Evolutionary conservation across 2,888 invertebrate species (phyloP).

Genomic region (Plagodis dolabraria): DNA sequence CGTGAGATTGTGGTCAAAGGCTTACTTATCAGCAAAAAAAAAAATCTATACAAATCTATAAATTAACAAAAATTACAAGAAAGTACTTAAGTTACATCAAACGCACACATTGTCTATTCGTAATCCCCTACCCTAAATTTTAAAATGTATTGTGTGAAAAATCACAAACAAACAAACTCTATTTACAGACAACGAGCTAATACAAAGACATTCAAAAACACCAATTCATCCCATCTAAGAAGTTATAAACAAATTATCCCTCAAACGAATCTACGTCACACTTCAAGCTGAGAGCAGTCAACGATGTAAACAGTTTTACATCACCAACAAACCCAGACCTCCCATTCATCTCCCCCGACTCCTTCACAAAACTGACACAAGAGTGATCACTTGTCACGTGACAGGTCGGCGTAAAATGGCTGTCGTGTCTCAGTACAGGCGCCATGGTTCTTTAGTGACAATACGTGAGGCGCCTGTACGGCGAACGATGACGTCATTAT

Average conservation of each 20-base stretch:
- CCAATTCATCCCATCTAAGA: not conserved
- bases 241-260: slow-evolving; percentile 29
- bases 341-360: not conserved
- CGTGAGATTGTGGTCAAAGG: too few relatives aligned
- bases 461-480: slow-evolving; percentile 61
- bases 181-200: not conserved
- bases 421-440: slow-evolving; percentile 11
- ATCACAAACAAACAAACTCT: too few relatives aligned
- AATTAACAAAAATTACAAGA: too few relatives aligned
- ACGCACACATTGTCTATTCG: too few relatives aligned
- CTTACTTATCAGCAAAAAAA: too few relatives aligned
- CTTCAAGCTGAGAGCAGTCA: slow-evolving; percentile 44
- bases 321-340: slow-evolving; percentile 34
- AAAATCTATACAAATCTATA: too few relatives aligned
- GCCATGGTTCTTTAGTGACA: slow-evolving; percentile 41
- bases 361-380: not conserved
- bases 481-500: slow-evolving; percentile 49
- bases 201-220: slow-evolving; percentile 3
- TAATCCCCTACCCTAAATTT: too few relatives aligned
- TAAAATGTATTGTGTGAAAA: too few relatives aligned
- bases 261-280: slow-evolving; percentile 39
- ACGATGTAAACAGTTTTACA: slow-evolving; percentile 48
- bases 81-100: too few relatives aligned
- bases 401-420: slow-evolving; percentile 6
- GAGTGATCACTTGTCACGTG: slow-evolving; percentile 1